A percentile compares a stretch with the other conserved stretches of the same genome.
Evolutionary conservation across 2,797 vertebrate species (phyloP).

Genomic region (Semotilus atromaculatus): DNA sequence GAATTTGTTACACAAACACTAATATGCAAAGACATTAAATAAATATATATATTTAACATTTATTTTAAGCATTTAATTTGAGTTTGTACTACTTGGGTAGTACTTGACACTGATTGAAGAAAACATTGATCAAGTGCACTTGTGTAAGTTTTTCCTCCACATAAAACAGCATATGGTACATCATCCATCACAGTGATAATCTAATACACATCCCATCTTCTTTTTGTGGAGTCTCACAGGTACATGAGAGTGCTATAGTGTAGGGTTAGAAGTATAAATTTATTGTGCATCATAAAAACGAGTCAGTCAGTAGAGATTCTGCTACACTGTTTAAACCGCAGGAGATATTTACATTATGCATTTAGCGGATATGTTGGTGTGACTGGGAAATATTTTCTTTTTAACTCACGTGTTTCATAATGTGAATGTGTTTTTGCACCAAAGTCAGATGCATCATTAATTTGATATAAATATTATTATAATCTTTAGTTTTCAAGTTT

Average conservation of each 20-base stretch:
- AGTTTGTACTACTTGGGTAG: not conserved
- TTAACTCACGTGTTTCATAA: not conserved
- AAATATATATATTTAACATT: not conserved
- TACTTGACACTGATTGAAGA: not conserved
- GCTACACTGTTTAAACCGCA: not conserved
- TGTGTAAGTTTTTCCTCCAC: not conserved
- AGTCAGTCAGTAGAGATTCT: not conserved
- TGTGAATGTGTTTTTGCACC: no score
- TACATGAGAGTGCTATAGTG: not conserved
- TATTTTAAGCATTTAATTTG: not conserved
- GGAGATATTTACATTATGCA: not conserved
- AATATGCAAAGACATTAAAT: not conserved
- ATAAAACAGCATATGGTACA: constrained; percentile 4
- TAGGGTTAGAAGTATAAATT: not conserved
- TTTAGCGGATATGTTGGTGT: not conserved
- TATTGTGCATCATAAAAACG: constrained; percentile 2
- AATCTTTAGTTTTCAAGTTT: not conserved
- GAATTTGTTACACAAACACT: not conserved
- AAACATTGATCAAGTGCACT: constrained; percentile 18
- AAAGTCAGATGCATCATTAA: not conserved
- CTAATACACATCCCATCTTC: not conserved
- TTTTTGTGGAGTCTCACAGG: not conserved
- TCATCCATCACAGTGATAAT: constrained; percentile 12
- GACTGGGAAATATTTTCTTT: not conserved
- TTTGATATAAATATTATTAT: not conserved